Conservation (phyloP, 1,140 invertebrate genomes). For the Pogonognathellus flavescens region DNA sequence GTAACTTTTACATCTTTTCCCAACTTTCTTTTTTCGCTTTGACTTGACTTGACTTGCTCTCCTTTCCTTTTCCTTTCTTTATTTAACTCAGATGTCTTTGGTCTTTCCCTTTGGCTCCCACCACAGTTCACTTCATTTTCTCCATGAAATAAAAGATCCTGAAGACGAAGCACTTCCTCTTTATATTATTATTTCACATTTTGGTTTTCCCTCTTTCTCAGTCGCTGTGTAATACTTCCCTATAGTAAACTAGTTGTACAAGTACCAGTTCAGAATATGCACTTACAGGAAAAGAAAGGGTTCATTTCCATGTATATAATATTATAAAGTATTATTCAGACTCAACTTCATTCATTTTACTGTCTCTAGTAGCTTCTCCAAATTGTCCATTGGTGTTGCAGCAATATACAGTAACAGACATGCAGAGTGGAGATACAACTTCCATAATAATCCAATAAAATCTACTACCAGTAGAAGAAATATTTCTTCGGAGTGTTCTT, state of each 20-base stretch:
- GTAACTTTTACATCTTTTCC: conserved; percentile 17
- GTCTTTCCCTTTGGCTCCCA: conserved; percentile 30
- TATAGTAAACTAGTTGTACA: no score
- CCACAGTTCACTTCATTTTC: conserved; percentile 46
- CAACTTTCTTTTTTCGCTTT: conserved; percentile 20
- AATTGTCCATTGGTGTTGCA: conserved; percentile 23
- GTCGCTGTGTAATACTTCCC: no score
- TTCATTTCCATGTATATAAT: neutral
- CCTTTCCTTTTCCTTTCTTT: conserved; percentile 32
- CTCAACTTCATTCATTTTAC: neutral
- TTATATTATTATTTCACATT: conserved; percentile 49
- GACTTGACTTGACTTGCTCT: conserved; percentile 5
- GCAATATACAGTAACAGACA: neutral
- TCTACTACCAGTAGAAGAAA: neutral
- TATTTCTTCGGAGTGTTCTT: neutral
- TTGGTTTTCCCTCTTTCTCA: neutral
- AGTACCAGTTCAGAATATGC: no score
- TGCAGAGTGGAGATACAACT: neutral
- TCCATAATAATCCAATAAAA: neutral
- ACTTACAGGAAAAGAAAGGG: no score
- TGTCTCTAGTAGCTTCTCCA: neutral
- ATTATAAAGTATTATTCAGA: neutral
- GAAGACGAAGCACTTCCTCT: conserved; percentile 34
- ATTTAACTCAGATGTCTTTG: conserved; percentile 45
- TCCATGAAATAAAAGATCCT: conserved; percentile 33